These are phyloP conservation scores for Nibea coibor DNA, from an alignment of 2,113 vertebrate genomes.

Conservation along the genomic window DNA sequence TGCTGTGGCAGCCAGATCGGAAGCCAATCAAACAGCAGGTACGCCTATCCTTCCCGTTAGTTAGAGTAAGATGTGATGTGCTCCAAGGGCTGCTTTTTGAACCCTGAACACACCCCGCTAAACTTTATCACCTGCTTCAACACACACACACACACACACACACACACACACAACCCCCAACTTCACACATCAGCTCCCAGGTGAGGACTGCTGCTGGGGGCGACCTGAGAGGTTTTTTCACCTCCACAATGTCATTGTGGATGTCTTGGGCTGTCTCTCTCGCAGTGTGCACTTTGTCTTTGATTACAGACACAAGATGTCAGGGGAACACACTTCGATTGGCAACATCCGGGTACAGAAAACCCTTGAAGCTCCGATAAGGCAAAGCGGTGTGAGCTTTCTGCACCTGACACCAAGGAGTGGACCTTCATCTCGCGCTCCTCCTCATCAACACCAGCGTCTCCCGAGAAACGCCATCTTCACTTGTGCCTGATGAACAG, in stretches of 20 bases:
- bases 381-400: conserved; percentile 5
- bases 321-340: conserved; percentile 38
- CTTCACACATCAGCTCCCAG: conserved; percentile 74
- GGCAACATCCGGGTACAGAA: conserved; percentile 40
- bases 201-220: conserved; percentile 67
- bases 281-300: conserved; percentile 35
- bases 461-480: background rate
- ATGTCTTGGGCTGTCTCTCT: conserved; percentile 49
- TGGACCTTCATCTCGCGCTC: background rate
- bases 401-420: conserved; percentile 10
- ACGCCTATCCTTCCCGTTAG: conserved; percentile 64
- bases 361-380: conserved; percentile 28
- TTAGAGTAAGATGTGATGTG: conserved; percentile 75
- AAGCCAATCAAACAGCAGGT: conserved; percentile 65
- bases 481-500: conserved; percentile 31
- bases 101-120: conserved; percentile 78
- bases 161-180: conserved; percentile 39
- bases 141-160: conserved; percentile 54
- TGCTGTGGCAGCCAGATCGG: conserved; percentile 73
- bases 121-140: conserved; percentile 80
- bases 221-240: conserved; percentile 74
- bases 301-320: conserved; percentile 54
- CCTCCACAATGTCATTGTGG: conserved; percentile 75
- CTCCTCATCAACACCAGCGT: background rate
- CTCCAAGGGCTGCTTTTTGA: conserved; percentile 79